phyloP scores from a whole-genome alignment of 2,797 vertebrate genomes.

The Helarctos malayanus region DNA sequence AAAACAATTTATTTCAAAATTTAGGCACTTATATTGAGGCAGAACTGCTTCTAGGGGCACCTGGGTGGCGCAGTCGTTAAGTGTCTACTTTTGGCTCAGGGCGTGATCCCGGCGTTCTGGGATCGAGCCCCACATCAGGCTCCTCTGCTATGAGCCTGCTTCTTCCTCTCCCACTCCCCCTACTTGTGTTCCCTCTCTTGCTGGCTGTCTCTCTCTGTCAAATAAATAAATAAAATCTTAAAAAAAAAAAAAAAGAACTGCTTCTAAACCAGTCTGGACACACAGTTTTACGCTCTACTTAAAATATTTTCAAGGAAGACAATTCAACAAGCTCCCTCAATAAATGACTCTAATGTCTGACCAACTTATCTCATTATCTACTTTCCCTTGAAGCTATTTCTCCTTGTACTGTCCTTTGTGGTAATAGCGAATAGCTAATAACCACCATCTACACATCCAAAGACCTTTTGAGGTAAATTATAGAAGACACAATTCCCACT shows the following conservation, averaged over 20 bases:
- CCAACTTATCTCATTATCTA: constrained; percentile 71
- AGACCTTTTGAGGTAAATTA: constrained; percentile 79
- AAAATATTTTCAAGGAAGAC: constrained; percentile 71
- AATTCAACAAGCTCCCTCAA: constrained; percentile 64
- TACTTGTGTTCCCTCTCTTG: too few species aligned
- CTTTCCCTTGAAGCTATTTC: constrained; percentile 73
- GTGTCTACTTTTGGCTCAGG: too few species aligned
- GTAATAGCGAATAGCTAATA: constrained; percentile 74
- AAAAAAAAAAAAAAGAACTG: not conserved
- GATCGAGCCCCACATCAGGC: too few species aligned
- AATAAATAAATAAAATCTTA: too few species aligned
- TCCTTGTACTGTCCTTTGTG: constrained; percentile 75
- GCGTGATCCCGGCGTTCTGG: too few species aligned
- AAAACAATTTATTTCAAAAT: constrained; percentile 67
- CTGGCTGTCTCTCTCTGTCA: too few species aligned
- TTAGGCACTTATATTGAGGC: not conserved
- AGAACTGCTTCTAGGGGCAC: not conserved
- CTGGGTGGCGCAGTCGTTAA: too few species aligned
- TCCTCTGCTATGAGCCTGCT: too few species aligned
- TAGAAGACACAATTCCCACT: constrained; percentile 64
- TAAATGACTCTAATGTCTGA: constrained; percentile 76
- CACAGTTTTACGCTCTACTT: constrained; percentile 15
- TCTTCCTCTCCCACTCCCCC: too few species aligned
- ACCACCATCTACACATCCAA: constrained; percentile 47
- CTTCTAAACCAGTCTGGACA: not conserved